Percentiles rank a stretch among this genome's conserved stretches.
These are phyloP conservation scores for Cecropterus lyciades DNA, from an alignment of 1,140 invertebrate genomes.

Conservation along the genomic window DNA sequence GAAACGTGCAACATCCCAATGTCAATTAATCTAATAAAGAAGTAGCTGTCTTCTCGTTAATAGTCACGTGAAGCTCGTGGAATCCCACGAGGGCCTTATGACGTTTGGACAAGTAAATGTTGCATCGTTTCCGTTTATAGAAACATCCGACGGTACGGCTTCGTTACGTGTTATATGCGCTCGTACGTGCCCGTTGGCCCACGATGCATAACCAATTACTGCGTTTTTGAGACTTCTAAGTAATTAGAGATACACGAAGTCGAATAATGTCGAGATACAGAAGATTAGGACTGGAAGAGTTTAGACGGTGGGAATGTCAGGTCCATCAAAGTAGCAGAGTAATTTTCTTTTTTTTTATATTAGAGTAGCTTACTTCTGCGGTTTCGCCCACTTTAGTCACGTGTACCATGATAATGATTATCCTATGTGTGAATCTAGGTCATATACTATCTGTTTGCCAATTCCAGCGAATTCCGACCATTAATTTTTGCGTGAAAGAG, in stretches of 20 bases:
- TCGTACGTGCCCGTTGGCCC: slow-evolving; percentile 3
- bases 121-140: slow-evolving; percentile 15
- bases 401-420: no score
- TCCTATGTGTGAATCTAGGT: no score
- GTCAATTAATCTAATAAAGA: slow-evolving; percentile 7
- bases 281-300: no score
- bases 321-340: no score
- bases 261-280: no score
- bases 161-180: slow-evolving; percentile 5
- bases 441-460: no score
- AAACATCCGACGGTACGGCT: slow-evolving; percentile 1
- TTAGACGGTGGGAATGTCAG: no score
- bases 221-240: not conserved
- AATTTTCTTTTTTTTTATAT: no score
- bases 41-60: not conserved
- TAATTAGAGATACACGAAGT: not conserved
- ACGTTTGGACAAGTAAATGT: slow-evolving; percentile 7
- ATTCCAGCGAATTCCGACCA: no score
- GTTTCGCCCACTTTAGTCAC: no score
- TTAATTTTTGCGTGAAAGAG: no score
- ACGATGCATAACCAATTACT: slow-evolving; percentile 6
- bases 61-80: slow-evolving; percentile 5
- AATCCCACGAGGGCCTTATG: slow-evolving; percentile 13
- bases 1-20: not conserved
- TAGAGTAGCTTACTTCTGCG: no score